phyloP scores from a whole-genome alignment of 2,113 vertebrate species.

The Seriola quinqueradiata region DNA sequence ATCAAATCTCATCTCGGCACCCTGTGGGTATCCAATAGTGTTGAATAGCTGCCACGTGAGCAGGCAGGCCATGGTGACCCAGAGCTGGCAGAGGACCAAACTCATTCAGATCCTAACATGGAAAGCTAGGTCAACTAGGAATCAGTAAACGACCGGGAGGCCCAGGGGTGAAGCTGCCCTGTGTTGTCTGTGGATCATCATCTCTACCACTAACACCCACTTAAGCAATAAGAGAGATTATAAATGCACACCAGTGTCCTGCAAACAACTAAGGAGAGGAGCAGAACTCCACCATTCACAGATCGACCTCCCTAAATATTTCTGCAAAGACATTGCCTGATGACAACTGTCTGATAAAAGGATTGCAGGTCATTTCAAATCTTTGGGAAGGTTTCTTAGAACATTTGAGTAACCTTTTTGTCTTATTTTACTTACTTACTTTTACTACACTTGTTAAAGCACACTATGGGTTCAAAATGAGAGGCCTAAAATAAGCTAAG shows the following conservation, averaged over 20 bases:
- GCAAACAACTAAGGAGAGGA: background rate
- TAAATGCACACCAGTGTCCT: background rate
- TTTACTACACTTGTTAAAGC: background rate
- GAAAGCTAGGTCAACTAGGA: constrained; percentile 62
- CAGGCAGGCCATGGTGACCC: constrained; percentile 31
- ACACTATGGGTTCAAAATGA: background rate
- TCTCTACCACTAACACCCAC: constrained; percentile 11
- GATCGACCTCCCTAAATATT: background rate
- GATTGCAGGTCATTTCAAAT: background rate
- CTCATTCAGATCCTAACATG: constrained; percentile 43
- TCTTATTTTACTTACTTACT: background rate
- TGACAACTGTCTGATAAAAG: background rate
- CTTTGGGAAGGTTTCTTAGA: background rate
- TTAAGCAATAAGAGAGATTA: constrained; percentile 8
- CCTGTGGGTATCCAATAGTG: constrained; percentile 16
- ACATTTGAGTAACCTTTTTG: background rate
- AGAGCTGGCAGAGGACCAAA: constrained; percentile 57
- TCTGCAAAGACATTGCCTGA: background rate
- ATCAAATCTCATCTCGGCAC: constrained; percentile 36
- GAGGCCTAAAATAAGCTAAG: background rate
- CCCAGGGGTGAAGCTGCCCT: constrained; percentile 27
- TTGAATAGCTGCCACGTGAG: constrained; percentile 51
- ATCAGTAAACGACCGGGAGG: constrained; percentile 46
- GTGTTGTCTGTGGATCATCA: constrained; percentile 24
- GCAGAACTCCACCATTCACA: background rate